These are phyloP conservation scores for Bembecia ichneumoniformis DNA, from an alignment of 2,888 invertebrate species.

Conservation along the genomic window DNA sequence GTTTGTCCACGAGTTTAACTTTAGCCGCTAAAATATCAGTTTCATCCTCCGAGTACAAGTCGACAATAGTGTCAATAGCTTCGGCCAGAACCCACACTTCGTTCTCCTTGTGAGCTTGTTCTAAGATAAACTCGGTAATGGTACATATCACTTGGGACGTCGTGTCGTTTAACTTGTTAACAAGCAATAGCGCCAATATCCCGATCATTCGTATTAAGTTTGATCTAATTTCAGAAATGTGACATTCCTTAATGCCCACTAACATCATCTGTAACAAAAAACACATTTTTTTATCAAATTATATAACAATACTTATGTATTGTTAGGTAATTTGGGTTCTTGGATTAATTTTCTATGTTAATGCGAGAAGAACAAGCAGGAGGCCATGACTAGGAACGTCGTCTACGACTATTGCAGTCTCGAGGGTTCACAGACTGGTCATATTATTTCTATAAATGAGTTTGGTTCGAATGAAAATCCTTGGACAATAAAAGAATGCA, in stretches of 20 bases:
- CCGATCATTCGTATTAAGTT: constrained; percentile 75
- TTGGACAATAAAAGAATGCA: too few species aligned
- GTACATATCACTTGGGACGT: constrained; percentile 45
- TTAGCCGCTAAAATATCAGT: constrained; percentile 76
- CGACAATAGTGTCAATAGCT: constrained; percentile 81
- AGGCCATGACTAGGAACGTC: too few species aligned
- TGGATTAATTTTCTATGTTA: too few species aligned
- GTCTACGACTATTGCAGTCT: too few species aligned
- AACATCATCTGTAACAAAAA: constrained; percentile 61
- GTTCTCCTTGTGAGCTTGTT: constrained; percentile 72
- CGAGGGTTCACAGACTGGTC: too few species aligned
- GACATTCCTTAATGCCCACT: constrained; percentile 64
- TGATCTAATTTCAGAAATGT: constrained; percentile 69
- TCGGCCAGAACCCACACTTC: constrained; percentile 83
- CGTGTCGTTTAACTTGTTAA: constrained; percentile 45
- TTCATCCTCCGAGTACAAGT: constrained; percentile 84
- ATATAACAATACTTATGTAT: too few species aligned
- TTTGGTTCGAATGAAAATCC: too few species aligned
- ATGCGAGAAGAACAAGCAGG: too few species aligned
- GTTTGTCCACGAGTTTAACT: constrained; percentile 75
- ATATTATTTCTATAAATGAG: too few species aligned
- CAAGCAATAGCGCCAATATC: constrained; percentile 63
- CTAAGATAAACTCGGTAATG: constrained; percentile 75
- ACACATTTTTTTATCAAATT: background rate
- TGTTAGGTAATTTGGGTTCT: too few species aligned